Evolutionary conservation across 2,888 invertebrate genomes (phyloP).

Genomic region (Cryptosula pallasiana): DNA sequence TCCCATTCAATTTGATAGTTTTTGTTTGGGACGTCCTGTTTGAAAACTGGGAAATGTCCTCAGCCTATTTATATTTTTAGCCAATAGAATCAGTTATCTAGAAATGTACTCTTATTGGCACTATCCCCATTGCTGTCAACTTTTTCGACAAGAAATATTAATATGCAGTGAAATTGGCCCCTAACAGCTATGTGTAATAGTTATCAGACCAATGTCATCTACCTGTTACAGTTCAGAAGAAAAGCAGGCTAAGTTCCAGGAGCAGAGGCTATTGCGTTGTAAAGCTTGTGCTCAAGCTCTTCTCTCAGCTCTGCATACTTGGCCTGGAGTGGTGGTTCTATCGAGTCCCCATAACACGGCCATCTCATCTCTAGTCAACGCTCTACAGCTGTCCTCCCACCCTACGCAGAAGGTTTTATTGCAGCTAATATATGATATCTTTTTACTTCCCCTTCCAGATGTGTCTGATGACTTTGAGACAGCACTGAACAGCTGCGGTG

Average conservation of each 20-base stretch:
- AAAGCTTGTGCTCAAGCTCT: conserved; percentile 4
- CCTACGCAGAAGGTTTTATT: conserved; percentile 75
- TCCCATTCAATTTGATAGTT: too few relatives aligned
- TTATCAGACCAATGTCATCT: too few relatives aligned
- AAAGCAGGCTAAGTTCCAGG: neutral
- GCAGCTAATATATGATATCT: conserved; percentile 83
- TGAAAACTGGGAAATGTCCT: too few relatives aligned
- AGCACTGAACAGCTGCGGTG: conserved; percentile 72
- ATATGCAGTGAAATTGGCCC: too few relatives aligned
- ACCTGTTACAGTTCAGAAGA: neutral
- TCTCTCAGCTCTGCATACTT: neutral
- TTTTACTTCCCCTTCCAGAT: conserved; percentile 76
- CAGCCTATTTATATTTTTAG: too few relatives aligned
- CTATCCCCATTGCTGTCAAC: too few relatives aligned
- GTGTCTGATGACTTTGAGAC: conserved; percentile 89
- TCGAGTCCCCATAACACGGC: conserved; percentile 17
- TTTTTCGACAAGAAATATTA: too few relatives aligned
- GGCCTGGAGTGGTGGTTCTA: conserved; percentile 5
- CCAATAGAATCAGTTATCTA: too few relatives aligned
- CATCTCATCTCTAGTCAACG: conserved; percentile 14
- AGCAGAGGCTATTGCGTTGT: conserved; percentile 12
- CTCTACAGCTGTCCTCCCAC: conserved; percentile 6
- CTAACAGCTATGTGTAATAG: too few relatives aligned
- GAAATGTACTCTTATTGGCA: too few relatives aligned
- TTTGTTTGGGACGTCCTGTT: too few relatives aligned